phyloP scores from a whole-genome alignment of 2,888 invertebrate genomes.

The Carpatolechia fugitivella region DNA sequence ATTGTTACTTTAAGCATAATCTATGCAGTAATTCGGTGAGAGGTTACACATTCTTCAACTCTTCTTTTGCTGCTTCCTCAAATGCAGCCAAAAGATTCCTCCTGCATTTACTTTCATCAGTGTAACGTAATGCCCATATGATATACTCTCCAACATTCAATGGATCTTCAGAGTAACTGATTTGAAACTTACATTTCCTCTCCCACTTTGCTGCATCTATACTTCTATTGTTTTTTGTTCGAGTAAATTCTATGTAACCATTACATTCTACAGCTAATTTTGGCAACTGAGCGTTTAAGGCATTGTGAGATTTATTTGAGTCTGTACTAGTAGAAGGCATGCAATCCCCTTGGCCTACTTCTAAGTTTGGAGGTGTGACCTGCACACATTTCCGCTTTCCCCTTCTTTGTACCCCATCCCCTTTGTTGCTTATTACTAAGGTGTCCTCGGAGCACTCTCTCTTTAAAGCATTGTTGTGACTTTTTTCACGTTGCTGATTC shows the following conservation, averaged over 20 bases:
- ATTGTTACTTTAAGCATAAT: too few relatives aligned
- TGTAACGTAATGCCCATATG: conserved; percentile 81
- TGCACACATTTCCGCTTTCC: conserved; percentile 49
- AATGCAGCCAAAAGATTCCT: conserved; percentile 78
- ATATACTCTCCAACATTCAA: conserved; percentile 76
- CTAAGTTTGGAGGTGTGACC: conserved; percentile 60
- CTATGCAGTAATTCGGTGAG: too few relatives aligned
- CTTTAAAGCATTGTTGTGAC: conserved; percentile 35
- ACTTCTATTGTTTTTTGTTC: conserved; percentile 55
- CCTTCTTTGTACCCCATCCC: conserved; percentile 47
- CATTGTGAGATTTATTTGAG: conserved; percentile 56
- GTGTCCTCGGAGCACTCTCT: conserved; percentile 36
- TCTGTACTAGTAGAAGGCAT: conserved; percentile 67
- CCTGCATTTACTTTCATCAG: conserved; percentile 79
- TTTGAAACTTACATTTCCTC: conserved; percentile 81
- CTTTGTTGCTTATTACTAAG: conserved; percentile 48
- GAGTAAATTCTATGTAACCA: conserved; percentile 67
- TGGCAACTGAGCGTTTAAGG: conserved; percentile 63
- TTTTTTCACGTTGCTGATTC: conserved; percentile 20
- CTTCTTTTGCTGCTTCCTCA: conserved; percentile 59
- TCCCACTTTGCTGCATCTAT: conserved; percentile 78
- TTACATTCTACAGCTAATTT: conserved; percentile 69
- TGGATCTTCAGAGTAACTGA: conserved; percentile 79
- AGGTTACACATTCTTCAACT: conserved; percentile 18
- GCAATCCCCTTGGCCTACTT: conserved; percentile 71